Evolutionary conservation across 2,113 vertebrate genomes (phyloP), one percentile per base, ranked within the genome.

Genomic region (Campylomormyrus numenius): DNA sequence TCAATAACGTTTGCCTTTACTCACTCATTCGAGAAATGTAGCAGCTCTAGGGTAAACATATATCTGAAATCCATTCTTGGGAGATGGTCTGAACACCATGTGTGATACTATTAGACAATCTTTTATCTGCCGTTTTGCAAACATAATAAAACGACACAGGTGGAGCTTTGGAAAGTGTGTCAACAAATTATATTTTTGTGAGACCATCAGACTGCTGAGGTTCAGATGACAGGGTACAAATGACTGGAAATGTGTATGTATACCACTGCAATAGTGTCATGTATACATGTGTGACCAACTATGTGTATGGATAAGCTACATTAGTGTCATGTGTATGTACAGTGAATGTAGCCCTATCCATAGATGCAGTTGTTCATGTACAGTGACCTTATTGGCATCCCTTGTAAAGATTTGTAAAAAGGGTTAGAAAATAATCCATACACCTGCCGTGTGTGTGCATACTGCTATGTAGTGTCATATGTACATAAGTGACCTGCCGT

Each of bases 1-100:
- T 45, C 66, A 89, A 53, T 24, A 66, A 50, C 27, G 35, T 88
- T 58, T 88, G 50, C 53, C 45, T 92, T 91, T 91, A 52, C 88
- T 90, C 86, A 88, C 48, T 42, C 85, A 58, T 0, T 84, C 74
- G 31, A 42, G 74, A 80, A 39, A 80, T 80, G 74, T 39, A 83
- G 88, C 66, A 39, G 89, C 66, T 85, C 48, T 13, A 42, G 88
- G 49, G 19, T 89, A 84, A 89, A 89, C 49, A 53, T 24, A 31
- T 17, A 52, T 39, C 39, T 89, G 3, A 83, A 17, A 56, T 27
- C 21, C 13, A 24, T 45, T 49, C 53, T 42, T 49, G 45, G 21
- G 56, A 48, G 19, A 48, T 31, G 39, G 21, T 46, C 56, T 24
- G 50, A 83, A 48, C 84, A 27, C 52, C 9, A n/a, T 21, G 24